Percentiles rank a stretch among this genome's conserved stretches.
Conservation (phyloP, 23 tunicate genomes). For the Diplosoma virens region DNA sequence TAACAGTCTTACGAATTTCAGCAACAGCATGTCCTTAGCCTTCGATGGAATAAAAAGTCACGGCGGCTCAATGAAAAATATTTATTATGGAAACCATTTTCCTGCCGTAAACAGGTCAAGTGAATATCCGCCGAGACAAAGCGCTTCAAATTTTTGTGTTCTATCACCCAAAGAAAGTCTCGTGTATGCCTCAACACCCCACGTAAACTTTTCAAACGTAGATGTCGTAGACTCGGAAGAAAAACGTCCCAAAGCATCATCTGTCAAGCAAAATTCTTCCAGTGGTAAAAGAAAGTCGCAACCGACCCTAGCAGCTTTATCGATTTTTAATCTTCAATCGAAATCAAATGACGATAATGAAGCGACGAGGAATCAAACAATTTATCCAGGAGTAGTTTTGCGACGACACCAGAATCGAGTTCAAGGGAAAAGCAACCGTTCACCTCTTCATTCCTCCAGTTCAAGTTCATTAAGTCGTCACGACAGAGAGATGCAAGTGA, state of each 20-base stretch:
- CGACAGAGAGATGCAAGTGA: conserved; percentile 44
- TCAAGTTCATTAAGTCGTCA: conserved; percentile 18
- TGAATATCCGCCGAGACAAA: too few species aligned
- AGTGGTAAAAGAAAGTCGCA: too few species aligned
- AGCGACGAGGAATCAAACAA: too few species aligned
- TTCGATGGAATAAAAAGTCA: too few species aligned
- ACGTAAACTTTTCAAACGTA: not conserved
- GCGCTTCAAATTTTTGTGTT: not conserved
- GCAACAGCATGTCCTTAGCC: too few species aligned
- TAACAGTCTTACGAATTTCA: not conserved
- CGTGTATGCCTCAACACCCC: not conserved
- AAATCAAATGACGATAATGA: too few species aligned
- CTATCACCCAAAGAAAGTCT: not conserved
- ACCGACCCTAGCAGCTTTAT: too few species aligned
- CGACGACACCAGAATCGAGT: conserved; percentile 52
- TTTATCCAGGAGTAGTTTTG: conserved; percentile 71
- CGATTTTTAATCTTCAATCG: too few species aligned
- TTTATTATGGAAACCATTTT: not conserved
- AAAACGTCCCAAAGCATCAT: conserved; percentile 5
- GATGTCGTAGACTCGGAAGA: not conserved
- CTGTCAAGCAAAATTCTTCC: too few species aligned
- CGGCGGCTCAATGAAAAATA: conserved; percentile 29
- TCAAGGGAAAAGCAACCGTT: conserved; percentile 3
- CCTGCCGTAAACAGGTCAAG: too few species aligned
- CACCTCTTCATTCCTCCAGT: conserved; percentile 20